Evolutionary conservation across 2,888 invertebrate species (phyloP).

Genomic region (Cerceris ruficornis): DNA sequence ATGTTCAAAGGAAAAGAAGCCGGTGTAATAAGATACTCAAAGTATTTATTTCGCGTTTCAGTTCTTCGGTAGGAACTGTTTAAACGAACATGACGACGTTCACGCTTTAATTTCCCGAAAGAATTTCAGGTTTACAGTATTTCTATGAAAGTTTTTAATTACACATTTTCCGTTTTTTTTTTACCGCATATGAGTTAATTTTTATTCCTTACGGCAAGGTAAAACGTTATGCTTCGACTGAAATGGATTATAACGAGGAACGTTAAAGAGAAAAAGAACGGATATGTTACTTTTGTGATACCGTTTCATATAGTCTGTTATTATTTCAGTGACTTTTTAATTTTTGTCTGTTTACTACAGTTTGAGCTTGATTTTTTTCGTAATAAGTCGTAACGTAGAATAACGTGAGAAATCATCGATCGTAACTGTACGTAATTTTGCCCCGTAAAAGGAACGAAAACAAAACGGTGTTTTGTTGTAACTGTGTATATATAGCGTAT

Average conservation of each 20-base stretch:
- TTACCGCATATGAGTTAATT: constrained; percentile 2
- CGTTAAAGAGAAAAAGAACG: constrained; percentile 1
- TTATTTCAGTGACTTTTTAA: constrained; percentile 10
- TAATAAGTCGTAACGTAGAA: neutral
- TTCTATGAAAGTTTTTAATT: constrained; percentile 27
- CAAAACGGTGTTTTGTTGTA: constrained; percentile 27
- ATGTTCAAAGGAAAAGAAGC: constrained; percentile 55
- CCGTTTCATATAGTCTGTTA: constrained; percentile 21
- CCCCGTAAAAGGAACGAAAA: neutral
- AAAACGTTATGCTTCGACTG: constrained; percentile 3
- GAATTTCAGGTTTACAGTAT: constrained; percentile 30
- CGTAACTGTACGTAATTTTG: constrained; percentile 11
- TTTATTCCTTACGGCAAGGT: neutral
- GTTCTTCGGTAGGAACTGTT: constrained; percentile 5
- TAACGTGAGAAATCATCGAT: constrained; percentile 1
- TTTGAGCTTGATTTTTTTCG: constrained; percentile 18
- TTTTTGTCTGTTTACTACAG: neutral
- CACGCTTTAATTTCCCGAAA: constrained; percentile 13
- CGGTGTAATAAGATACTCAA: constrained; percentile 44
- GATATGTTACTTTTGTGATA: constrained; percentile 46
- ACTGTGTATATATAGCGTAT: constrained; percentile 48
- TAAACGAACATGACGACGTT: constrained; percentile 12
- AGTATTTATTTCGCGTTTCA: constrained; percentile 6
- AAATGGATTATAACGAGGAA: constrained; percentile 1
- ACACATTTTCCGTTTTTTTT: constrained; percentile 16